These are phyloP conservation scores for Corvus cornix DNA, from an alignment of 2,113 vertebrate species.

Conservation along the genomic window DNA sequence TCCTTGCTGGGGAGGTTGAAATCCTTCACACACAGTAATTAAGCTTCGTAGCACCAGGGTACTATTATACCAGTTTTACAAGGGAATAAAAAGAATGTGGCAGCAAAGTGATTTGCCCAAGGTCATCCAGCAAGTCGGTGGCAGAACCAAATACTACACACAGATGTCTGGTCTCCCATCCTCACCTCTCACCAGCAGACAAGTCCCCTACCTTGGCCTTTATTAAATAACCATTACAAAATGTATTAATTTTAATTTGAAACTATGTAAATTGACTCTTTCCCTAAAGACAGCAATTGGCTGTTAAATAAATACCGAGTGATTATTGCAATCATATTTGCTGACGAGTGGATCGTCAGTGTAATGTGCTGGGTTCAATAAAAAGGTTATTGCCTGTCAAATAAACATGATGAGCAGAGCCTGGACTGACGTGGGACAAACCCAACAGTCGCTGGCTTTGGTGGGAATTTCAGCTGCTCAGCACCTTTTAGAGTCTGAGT, in stretches of 20 bases:
- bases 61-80: slow-evolving; percentile 26
- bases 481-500: neutral
- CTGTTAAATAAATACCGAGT: slow-evolving; percentile 49
- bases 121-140: slow-evolving; percentile 19
- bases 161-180: neutral
- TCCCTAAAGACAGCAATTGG: slow-evolving; percentile 47
- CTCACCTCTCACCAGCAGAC: slow-evolving; percentile 4
- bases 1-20: slow-evolving; percentile 22
- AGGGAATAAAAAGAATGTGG: slow-evolving; percentile 28
- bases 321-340: slow-evolving; percentile 57
- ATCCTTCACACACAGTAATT: slow-evolving; percentile 35
- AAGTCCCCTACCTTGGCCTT: neutral
- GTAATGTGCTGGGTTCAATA: slow-evolving; percentile 47
- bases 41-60: neutral
- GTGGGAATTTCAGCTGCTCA: neutral
- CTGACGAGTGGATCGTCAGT: slow-evolving; percentile 31
- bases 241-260: slow-evolving; percentile 52
- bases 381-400: slow-evolving; percentile 52
- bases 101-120: slow-evolving; percentile 29
- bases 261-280: slow-evolving; percentile 41
- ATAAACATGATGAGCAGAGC: slow-evolving; percentile 40
- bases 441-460: neutral
- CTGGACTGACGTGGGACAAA: neutral
- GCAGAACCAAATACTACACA: neutral
- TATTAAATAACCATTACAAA: slow-evolving; percentile 47